phyloP scores from a whole-genome alignment of 2,797 vertebrate species.

The Takifugu rubripes region DNA sequence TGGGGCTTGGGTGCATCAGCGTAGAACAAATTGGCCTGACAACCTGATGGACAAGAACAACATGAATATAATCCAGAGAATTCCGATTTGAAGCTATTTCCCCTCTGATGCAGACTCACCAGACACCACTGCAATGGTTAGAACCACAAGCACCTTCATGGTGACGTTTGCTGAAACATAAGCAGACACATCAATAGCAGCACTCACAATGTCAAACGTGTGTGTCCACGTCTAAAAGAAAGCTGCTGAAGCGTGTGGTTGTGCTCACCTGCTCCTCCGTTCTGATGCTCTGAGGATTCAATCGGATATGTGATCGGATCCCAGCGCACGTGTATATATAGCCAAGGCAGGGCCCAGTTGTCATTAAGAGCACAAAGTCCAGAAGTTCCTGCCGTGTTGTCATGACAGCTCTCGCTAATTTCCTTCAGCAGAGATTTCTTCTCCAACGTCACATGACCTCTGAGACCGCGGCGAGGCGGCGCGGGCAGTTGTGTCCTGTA shows the following conservation, averaged over 20 bases:
- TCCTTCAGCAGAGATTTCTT: conserved; percentile 7
- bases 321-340: conserved; percentile 57
- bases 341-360: conserved; percentile 53
- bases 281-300: conserved; percentile 24
- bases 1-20: conserved; percentile 75
- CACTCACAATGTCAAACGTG: neutral
- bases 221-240: neutral
- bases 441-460: conserved; percentile 35
- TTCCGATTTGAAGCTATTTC: too few relatives aligned
- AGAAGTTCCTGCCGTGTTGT: conserved; percentile 74
- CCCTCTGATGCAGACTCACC: conserved; percentile 45
- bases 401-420: conserved; percentile 41
- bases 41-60: conserved; percentile 39
- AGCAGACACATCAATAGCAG: conserved; percentile 2
- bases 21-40: conserved; percentile 75
- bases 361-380: conserved; percentile 72
- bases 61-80: neutral
- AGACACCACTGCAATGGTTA: conserved; percentile 62
- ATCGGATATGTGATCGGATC: conserved; percentile 33
- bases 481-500: neutral
- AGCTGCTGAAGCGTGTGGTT: neutral
- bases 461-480: conserved; percentile 11
- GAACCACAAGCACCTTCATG: conserved; percentile 71
- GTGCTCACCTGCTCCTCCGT: conserved; percentile 54
- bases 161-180: conserved; percentile 46